These are phyloP conservation scores for Rhabdomys pumilio DNA, from an alignment of 2,797 vertebrate genomes.

Conservation along the genomic window DNA sequence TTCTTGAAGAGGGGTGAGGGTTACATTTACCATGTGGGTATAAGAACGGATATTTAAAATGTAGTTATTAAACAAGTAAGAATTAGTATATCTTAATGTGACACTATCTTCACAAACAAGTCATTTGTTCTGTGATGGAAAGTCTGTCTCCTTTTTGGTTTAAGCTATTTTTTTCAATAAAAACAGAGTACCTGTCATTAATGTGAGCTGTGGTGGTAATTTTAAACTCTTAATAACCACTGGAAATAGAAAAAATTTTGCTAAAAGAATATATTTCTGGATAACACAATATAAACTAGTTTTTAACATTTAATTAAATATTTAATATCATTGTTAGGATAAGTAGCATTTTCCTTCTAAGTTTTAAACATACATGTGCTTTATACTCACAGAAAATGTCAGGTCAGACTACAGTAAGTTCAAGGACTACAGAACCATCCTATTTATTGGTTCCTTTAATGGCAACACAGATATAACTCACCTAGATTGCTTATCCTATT, in stretches of 20 bases:
- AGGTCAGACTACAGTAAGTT: not conserved
- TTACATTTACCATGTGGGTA: not conserved
- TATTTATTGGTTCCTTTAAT: not conserved
- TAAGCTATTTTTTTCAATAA: not conserved
- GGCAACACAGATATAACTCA: not conserved
- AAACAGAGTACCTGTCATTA: not conserved
- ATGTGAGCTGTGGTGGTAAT: not conserved
- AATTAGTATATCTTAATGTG: not conserved
- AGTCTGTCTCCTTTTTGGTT: not conserved
- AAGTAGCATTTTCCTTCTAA: not conserved
- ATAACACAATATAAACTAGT: not conserved
- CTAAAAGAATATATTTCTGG: slow-evolving; percentile 6
- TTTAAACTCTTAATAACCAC: not conserved
- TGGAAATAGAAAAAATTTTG: not conserved
- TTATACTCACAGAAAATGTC: not conserved
- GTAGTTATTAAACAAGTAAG: not conserved
- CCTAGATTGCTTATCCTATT: not conserved
- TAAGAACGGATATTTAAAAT: not conserved
- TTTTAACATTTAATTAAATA: not conserved
- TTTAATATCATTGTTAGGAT: not conserved
- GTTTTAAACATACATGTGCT: not conserved
- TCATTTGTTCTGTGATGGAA: not conserved
- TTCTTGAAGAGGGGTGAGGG: not conserved
- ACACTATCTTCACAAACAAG: slow-evolving; percentile 21
- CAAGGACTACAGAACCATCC: not conserved